Evolutionary conservation across 2,888 invertebrate genomes (phyloP).

Genomic region (Pachymerium ferrugineum): DNA sequence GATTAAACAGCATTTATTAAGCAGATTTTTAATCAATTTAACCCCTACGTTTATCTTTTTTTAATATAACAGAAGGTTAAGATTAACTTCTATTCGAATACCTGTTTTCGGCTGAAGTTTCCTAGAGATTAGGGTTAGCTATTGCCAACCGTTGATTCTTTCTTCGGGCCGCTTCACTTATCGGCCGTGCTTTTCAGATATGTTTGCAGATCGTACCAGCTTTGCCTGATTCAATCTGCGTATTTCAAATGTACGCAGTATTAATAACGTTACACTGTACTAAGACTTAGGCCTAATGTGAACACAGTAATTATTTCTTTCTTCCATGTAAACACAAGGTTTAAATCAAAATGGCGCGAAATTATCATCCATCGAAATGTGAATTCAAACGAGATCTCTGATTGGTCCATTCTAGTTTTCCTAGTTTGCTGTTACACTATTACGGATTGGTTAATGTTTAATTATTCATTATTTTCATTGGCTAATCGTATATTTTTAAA

Average conservation of each 20-base stretch:
- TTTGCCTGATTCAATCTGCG: background rate
- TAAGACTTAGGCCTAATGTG: background rate
- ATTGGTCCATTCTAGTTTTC: background rate
- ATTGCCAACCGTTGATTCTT: conserved; percentile 27
- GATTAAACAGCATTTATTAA: too few species aligned
- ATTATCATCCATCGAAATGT: conserved; percentile 29
- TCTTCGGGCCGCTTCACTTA: conserved; percentile 24
- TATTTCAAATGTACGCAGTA: background rate
- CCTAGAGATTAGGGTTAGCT: conserved; percentile 16
- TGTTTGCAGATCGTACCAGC: background rate
- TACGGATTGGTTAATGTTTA: background rate
- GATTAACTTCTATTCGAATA: background rate
- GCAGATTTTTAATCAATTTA: too few species aligned
- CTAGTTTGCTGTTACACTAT: background rate
- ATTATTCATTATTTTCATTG: background rate
- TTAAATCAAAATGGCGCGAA: conserved; percentile 33
- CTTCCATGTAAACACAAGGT: conserved; percentile 22
- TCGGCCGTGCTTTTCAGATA: background rate
- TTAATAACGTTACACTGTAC: background rate
- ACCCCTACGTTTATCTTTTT: too few species aligned
- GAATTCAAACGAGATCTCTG: background rate
- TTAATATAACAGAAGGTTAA: too few species aligned
- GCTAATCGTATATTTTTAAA: too few species aligned
- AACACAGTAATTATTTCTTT: conserved; percentile 9
- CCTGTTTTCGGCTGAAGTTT: conserved; percentile 16